Base-by-base conservation (phyloP, 2,888 invertebrate genomes). In the Aphodius sticticus region DNA sequence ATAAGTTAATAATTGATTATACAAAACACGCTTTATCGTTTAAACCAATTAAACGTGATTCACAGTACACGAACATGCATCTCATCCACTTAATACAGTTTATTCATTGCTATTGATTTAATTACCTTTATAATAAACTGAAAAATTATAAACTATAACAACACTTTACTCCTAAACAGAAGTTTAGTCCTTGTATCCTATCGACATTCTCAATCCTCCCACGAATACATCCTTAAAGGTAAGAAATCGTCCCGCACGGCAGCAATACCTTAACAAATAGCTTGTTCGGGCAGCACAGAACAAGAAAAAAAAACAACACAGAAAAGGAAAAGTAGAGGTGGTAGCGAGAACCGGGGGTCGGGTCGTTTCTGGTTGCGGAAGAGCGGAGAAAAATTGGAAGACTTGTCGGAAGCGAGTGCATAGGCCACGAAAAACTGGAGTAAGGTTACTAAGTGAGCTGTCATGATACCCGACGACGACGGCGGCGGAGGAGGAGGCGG, bases 361-460 rank as follows among this genome's bases (percentile, higher is more conserved):
- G 53, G 53, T 53, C 53, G 53, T 53, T 53, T 53, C 74, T 74
- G 74, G 74, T 74, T 74, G 74, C 74, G 74, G 74, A 74, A 74
- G 74, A 26, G 74, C 74, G 74, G 86, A 87, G 87, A 87, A 88
- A 88, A 88, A 87, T 87, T 87, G 87, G 85, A 87, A 86, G 87
- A 86, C 86, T 86, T 86, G 87, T 85, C 86, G 87, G 86, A 87
- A 87, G 81, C 81, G 86, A 86, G 87, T 85, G 87, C 87, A 86
- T 84, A 86, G 86, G 86, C 86, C 86, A 86, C 84, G 86, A 86
- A 87, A 87, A 87, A 87, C 85, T 84, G 85, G 85, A 85, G 84
- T 84, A 83, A 83, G 84, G 86, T 86, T 86, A 86, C 86, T 86
- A 86, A 86, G 86, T 86, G 86, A 86, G 86, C 86, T 87, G 81